These are phyloP conservation scores for Hypsibius dujardini DNA, from an alignment of 1,140 invertebrate genomes.

Conservation along the genomic window DNA sequence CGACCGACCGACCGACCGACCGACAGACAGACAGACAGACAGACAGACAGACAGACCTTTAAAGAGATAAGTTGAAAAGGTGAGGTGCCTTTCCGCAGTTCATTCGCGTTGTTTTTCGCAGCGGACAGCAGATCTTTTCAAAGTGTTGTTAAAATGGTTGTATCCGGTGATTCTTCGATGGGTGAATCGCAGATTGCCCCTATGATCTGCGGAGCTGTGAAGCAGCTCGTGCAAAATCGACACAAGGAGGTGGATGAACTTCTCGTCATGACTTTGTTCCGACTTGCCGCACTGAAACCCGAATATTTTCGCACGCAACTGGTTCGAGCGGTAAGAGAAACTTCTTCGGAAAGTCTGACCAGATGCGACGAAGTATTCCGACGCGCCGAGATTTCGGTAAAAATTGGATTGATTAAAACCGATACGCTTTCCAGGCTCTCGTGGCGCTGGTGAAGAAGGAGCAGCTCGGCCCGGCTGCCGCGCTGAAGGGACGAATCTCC, in stretches of 20 bases:
- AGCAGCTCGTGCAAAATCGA: background rate
- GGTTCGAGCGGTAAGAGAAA: background rate
- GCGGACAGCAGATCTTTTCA: background rate
- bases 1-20: no score
- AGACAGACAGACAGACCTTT: no score
- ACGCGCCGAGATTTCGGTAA: background rate
- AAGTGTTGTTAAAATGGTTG: background rate
- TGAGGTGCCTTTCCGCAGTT: no score
- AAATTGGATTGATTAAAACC: background rate
- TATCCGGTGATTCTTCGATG: background rate
- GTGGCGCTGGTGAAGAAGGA: background rate
- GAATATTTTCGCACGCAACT: background rate
- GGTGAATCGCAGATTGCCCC: background rate
- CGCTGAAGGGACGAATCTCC: background rate
- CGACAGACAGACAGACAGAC: no score
- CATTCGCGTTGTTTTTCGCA: no score
- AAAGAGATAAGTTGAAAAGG: no score
- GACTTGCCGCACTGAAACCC: background rate
- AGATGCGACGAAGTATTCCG: background rate
- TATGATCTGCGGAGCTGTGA: background rate
- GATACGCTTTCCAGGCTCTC: background rate
- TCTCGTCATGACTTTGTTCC: background rate
- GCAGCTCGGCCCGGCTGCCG: background rate
- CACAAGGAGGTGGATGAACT: constrained; percentile 3
- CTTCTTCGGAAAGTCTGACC: background rate